Base-by-base conservation (phyloP, 2,888 invertebrate genomes). In the Pheosia tremula region DNA sequence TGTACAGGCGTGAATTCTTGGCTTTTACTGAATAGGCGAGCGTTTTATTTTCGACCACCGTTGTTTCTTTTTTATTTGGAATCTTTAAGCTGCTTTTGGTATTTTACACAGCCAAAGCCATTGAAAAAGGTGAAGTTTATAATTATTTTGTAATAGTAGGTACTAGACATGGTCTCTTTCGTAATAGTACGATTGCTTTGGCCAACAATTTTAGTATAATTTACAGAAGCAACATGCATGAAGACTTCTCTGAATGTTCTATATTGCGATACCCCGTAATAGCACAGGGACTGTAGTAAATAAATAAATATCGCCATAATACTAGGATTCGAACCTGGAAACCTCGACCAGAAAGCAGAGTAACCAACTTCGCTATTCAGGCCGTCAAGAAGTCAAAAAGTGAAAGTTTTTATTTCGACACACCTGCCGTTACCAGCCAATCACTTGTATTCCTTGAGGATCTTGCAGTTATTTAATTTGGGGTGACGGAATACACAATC, bases 271-370 rank as follows among this genome's bases (percentile, higher is more conserved):
- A 97, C 96, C 96, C 96, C 97, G 96, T 90, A 97, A 95, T 90
- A 96, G 96, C 91, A 97, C 96, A 91, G 97, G 96, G 91, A 97
- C 96, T 92, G 96, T 96, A 84, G 97, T 96, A 78, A 96, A 96
- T 91, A 98, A 98, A 96, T 98, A 97, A 94, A 98, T 98, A 96
- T 98, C 98, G 81, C 98, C 98, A n/a, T n/a, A n/a, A n/a, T 89
- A 99, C 98, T 95, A 98, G 97, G 95, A 98, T 98, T 24, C 24
- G 24, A 24, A 24, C 24, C 24, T 24, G 24, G 24, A 2, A 24
- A 0, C 24, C 24, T 24, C 24, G 24, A 2, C 24, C 95, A 98
- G 96, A 96, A 98, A 98, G 24, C 94, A 98, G 98, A 95, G 98
- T 98, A 96, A 98, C 98, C 94, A 99, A 96, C 94, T 24, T 0